phyloP scores from a whole-genome alignment of 2,888 invertebrate genomes.

The Eumerus sabulonum region DNA sequence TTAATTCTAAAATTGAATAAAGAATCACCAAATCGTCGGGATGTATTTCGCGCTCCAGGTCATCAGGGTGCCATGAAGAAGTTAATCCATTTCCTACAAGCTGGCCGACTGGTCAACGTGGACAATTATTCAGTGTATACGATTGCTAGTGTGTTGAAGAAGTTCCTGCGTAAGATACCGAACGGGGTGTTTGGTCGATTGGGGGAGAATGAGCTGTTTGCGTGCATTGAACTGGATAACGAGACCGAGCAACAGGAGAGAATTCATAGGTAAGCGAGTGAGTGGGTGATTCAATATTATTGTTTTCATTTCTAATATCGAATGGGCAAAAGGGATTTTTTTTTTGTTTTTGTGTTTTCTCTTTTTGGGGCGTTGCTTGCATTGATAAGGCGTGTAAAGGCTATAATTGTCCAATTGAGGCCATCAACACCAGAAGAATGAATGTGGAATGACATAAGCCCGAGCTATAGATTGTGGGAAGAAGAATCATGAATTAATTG shows the following conservation, averaged over 20 bases:
- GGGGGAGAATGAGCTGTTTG: slow-evolving; percentile 93
- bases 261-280: slow-evolving; percentile 91
- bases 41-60: slow-evolving; percentile 96
- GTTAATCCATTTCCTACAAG: slow-evolving; percentile 93
- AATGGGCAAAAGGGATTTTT: not conserved
- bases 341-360: slow-evolving; percentile 23
- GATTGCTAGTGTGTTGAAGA: slow-evolving; percentile 98
- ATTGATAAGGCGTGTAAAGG: slow-evolving; percentile 45
- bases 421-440: not conserved
- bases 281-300: slow-evolving; percentile 81
- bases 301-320: not conserved
- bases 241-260: slow-evolving; percentile 92
- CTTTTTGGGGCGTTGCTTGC: slow-evolving; percentile 58
- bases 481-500: too few species aligned
- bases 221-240: slow-evolving; percentile 90
- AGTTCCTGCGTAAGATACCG: slow-evolving; percentile 97
- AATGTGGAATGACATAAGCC: slow-evolving; percentile 19
- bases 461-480: too few species aligned
- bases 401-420: slow-evolving; percentile 49
- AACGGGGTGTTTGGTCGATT: slow-evolving; percentile 97
- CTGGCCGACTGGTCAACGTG: slow-evolving; percentile 93
- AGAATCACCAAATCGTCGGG: slow-evolving; percentile 94
- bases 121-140: slow-evolving; percentile 98
- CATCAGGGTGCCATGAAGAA: slow-evolving; percentile 97
- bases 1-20: slow-evolving; percentile 95